Base-by-base conservation (phyloP, 2,113 vertebrate species). In the Cisticola juncidis region DNA sequence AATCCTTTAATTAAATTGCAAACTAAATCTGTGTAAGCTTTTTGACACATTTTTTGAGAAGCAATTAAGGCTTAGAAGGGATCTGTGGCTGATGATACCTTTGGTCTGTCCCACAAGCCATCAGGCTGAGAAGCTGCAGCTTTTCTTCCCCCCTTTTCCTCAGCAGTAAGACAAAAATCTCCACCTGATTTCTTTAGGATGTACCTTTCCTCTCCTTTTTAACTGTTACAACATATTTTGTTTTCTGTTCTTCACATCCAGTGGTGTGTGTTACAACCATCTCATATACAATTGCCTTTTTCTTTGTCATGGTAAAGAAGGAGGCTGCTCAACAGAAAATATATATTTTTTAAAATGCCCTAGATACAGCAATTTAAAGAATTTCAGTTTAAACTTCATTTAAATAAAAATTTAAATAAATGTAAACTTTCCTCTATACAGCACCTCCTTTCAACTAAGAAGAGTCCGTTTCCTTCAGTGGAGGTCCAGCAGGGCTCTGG, bases 1-100 rank as follows among this genome's bases (percentile, higher is more conserved):
- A 85, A 90, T 87, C 57, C 21, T 40, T 86, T 93, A 91, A 91
- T 93, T 93, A 90, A 85, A 91, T 73, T 86, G 35, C 56, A 80
- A 60, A 51, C 81, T 48, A 62, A 90, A 77, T 24, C 86, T 61
- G 19, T 50, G n/a, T 54, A 66, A 95, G 81, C 58, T 74, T 58
- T 91, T 83, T 76, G 58, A 81, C 72, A 60, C n/a, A 24, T 71
- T 79, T 89, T 57, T 74, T 58, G 38, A 86, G 13, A 47, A 81
- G 42, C 36, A 92, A 8, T 87, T 81, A 60, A 51, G 25, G 44
- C 60, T 86, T 64, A 47, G 31, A 71, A 69, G 20, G 33, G 66
- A 86, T 65, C 51, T 70, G 0, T 40, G 45, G 29, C n/a, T 66
- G 61, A 3, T 24, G 44, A 16, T 88, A 56, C 4, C 1, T 76